Percentiles rank a stretch among this genome's conserved stretches.
phyloP scores from a whole-genome alignment of 2,888 invertebrate genomes.

The Mystacides longicornis region DNA sequence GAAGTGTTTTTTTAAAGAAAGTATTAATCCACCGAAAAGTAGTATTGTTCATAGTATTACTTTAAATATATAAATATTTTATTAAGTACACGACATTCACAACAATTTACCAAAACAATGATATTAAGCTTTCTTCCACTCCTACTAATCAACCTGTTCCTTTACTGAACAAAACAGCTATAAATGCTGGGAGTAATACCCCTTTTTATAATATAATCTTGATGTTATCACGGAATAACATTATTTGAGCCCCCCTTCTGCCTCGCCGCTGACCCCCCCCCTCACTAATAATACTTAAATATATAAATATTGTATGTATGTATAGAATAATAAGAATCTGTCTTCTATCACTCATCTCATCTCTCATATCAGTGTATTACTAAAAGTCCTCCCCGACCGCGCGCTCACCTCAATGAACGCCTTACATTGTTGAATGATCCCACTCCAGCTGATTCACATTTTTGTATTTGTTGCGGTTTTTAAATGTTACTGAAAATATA shows the following conservation, averaged over 20 bases:
- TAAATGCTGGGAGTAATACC: too few relatives aligned
- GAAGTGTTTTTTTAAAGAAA: too few relatives aligned
- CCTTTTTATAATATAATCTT: too few relatives aligned
- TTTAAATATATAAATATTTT: slow-evolving; percentile 10
- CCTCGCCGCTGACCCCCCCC: neutral
- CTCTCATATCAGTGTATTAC: slow-evolving; percentile 1
- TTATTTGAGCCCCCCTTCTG: neutral
- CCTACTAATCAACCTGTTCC: too few relatives aligned
- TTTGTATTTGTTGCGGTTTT: slow-evolving; percentile 51
- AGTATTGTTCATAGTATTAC: neutral
- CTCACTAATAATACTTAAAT: neutral
- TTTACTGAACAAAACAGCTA: too few relatives aligned
- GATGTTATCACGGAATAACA: too few relatives aligned
- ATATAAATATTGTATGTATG: neutral
- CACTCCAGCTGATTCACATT: slow-evolving; percentile 71
- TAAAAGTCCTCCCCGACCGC: neutral
- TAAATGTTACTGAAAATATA: slow-evolving; percentile 23
- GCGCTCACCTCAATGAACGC: neutral
- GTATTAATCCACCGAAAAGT: neutral
- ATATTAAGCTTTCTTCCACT: too few relatives aligned
- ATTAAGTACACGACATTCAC: slow-evolving; percentile 26
- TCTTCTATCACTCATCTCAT: slow-evolving; percentile 2
- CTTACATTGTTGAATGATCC: slow-evolving; percentile 76
- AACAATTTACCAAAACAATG: slow-evolving; percentile 14
- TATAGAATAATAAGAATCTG: neutral